A percentile compares a stretch with the other conserved stretches of the same genome.
Conservation (phyloP, 2,888 invertebrate species). For the Malachius bipustulatus region DNA sequence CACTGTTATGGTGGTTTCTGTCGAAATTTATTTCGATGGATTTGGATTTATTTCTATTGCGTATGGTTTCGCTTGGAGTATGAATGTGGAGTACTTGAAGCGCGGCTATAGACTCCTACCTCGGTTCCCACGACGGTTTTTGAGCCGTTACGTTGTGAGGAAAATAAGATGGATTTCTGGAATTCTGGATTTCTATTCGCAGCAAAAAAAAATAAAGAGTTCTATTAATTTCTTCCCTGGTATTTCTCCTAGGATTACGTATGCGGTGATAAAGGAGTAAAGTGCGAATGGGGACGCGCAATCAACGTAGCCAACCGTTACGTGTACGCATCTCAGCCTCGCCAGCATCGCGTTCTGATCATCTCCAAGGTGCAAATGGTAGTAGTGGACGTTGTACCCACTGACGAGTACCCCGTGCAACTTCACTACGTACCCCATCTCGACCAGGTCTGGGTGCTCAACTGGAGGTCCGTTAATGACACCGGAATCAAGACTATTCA, state of each 20-base stretch:
- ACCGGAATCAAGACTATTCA: slow-evolving; percentile 54
- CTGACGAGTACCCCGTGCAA: slow-evolving; percentile 60
- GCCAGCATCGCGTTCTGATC: slow-evolving; percentile 55
- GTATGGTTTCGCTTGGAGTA: too few relatives aligned
- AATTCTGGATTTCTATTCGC: too few relatives aligned
- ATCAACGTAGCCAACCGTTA: slow-evolving; percentile 59
- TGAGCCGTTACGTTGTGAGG: too few relatives aligned
- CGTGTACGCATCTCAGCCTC: slow-evolving; percentile 61
- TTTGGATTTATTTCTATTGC: too few relatives aligned
- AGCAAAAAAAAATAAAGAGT: too few relatives aligned
- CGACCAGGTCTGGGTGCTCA: slow-evolving; percentile 64
- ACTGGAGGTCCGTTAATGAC: slow-evolving; percentile 50
- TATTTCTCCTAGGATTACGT: slow-evolving; percentile 46
- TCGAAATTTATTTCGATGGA: too few relatives aligned
- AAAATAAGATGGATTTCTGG: too few relatives aligned
- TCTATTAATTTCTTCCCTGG: too few relatives aligned
- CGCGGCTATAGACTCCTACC: too few relatives aligned
- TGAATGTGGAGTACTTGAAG: too few relatives aligned
- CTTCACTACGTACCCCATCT: slow-evolving; percentile 56
- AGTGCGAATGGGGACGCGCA: slow-evolving; percentile 61
- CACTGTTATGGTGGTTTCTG: too few relatives aligned
- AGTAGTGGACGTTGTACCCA: slow-evolving; percentile 56
- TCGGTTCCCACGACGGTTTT: too few relatives aligned
- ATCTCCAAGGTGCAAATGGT: slow-evolving; percentile 62
- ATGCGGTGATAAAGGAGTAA: slow-evolving; percentile 54